A percentile compares a stretch with the other conserved stretches of the same genome.
Evolutionary conservation across 2,797 vertebrate species (phyloP).

Genomic region (Varecia variegata): DNA sequence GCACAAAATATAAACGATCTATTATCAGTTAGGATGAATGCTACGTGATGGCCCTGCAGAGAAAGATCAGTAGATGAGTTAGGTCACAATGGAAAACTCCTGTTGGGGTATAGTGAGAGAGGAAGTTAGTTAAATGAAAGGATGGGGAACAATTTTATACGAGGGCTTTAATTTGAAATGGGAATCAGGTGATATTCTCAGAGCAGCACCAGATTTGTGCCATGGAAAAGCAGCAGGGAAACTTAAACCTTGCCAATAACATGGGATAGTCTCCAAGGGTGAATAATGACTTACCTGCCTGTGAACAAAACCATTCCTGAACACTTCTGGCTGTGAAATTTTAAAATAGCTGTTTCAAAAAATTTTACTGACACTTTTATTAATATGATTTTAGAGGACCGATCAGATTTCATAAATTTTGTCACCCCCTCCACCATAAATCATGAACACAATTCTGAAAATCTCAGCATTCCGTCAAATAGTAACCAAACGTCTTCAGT

Average conservation of each 20-base stretch:
- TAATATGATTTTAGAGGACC: neutral
- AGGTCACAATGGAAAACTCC: neutral
- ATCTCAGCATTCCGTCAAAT: neutral
- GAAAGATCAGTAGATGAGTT: neutral
- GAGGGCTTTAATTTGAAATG: conserved; percentile 38
- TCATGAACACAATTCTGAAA: neutral
- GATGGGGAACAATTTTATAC: neutral
- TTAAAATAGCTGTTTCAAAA: neutral
- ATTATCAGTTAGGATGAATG: neutral
- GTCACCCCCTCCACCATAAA: neutral
- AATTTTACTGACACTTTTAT: neutral
- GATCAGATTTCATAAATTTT: neutral
- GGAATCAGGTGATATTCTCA: neutral
- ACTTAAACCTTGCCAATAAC: neutral
- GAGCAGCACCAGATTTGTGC: neutral
- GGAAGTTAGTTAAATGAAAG: neutral
- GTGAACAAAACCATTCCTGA: neutral
- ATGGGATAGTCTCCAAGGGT: neutral
- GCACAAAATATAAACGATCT: neutral
- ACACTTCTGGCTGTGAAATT: neutral
- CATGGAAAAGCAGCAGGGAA: neutral
- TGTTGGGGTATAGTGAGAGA: neutral
- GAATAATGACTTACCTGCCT: neutral
- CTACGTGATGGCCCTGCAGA: neutral
- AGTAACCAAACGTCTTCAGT: neutral